These are phyloP conservation scores for Calameuta pallipes DNA, from an alignment of 2,888 invertebrate genomes.

Conservation along the genomic window DNA sequence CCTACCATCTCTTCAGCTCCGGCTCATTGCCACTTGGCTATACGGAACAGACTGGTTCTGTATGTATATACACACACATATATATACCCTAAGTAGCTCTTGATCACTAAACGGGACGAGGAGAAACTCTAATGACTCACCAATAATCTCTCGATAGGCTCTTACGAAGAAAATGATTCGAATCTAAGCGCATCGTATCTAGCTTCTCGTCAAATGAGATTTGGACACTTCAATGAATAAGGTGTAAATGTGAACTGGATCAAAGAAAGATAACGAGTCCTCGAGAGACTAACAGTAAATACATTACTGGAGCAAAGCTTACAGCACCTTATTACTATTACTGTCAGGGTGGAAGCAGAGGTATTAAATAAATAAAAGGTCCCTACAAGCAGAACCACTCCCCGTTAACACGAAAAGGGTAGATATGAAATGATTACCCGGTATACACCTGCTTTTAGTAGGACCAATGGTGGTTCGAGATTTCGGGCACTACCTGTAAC, in stretches of 20 bases:
- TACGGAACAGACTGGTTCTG: constrained; percentile 21
- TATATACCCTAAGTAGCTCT: background rate
- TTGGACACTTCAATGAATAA: background rate
- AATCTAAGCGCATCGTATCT: background rate
- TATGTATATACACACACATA: background rate
- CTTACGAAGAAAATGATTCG: background rate
- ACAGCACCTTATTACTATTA: background rate
- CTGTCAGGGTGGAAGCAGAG: background rate
- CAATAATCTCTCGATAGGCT: constrained; percentile 7
- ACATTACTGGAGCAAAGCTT: background rate
- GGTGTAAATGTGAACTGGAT: background rate
- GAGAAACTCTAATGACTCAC: background rate
- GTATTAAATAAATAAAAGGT: background rate
- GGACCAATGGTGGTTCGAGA: background rate
- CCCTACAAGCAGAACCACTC: background rate
- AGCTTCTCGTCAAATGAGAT: background rate
- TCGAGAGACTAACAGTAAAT: background rate
- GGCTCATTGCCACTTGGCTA: constrained; percentile 28
- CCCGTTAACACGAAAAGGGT: constrained; percentile 2
- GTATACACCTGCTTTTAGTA: background rate
- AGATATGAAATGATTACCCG: background rate
- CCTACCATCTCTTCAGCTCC: constrained; percentile 22
- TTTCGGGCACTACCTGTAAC: background rate
- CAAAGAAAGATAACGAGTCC: background rate
- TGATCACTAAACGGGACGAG: background rate